Evolutionary conservation across 1,140 invertebrate species (phyloP).

Genomic region (Mizuhopecten yessoensis): DNA sequence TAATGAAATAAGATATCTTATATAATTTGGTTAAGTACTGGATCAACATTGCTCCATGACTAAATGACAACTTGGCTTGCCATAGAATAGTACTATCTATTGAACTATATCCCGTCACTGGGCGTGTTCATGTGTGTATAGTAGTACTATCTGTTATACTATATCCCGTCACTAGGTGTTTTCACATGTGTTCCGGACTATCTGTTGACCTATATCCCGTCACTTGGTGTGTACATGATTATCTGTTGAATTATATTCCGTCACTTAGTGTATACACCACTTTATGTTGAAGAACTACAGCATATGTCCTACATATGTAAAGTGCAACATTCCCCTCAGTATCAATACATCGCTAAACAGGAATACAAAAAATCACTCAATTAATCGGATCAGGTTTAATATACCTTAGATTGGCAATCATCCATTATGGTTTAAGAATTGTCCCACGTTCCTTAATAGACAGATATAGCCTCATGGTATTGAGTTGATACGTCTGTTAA

Average conservation of each 20-base stretch:
- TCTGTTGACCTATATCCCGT: neutral
- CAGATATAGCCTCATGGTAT: neutral
- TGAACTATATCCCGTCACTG: no score
- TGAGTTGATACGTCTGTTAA: neutral
- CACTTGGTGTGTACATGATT: no score
- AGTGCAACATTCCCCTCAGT: neutral
- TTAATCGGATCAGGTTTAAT: neutral
- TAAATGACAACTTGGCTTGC: no score
- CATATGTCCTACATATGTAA: neutral
- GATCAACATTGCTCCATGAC: no score
- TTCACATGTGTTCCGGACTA: no score
- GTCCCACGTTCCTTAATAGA: slow-evolving; percentile 9
- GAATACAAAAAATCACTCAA: neutral
- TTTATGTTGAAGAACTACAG: neutral
- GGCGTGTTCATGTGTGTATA: no score
- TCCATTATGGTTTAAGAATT: slow-evolving; percentile 4
- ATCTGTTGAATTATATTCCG: no score
- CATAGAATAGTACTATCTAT: no score
- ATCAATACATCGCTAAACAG: neutral
- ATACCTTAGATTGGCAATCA: slow-evolving; percentile 17
- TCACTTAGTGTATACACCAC: no score
- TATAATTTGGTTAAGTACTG: no score
- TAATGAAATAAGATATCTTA: no score
- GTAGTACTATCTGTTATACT: neutral
- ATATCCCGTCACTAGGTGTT: neutral